These are phyloP conservation scores for Numida meleagris DNA, from an alignment of 2,113 vertebrate genomes.

Conservation along the genomic window DNA sequence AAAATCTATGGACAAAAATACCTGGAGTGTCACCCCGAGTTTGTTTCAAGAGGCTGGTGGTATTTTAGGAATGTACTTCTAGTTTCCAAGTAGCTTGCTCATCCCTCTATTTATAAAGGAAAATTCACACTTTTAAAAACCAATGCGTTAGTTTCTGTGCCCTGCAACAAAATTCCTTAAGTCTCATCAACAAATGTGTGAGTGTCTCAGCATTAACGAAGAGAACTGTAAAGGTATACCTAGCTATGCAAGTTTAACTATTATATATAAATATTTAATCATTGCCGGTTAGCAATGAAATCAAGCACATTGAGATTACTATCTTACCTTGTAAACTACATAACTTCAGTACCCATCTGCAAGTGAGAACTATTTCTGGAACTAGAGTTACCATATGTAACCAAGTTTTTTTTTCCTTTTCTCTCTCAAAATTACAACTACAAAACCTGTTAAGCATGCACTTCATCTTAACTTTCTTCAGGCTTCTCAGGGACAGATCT, in stretches of 20 bases:
- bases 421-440: neutral
- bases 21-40: neutral
- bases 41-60: neutral
- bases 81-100: neutral
- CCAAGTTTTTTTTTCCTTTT: neutral
- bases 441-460: neutral
- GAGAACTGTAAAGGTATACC: neutral
- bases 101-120: neutral
- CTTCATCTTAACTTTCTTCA: neutral
- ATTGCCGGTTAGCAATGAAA: neutral
- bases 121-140: neutral
- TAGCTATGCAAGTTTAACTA: fast-evolving
- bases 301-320: neutral
- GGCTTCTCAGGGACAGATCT: neutral
- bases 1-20: neutral
- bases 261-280: neutral
- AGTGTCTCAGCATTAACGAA: neutral
- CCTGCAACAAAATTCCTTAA: neutral
- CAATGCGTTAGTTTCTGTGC: neutral
- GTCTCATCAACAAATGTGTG: neutral
- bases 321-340: neutral
- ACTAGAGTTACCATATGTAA: neutral
- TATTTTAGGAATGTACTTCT: neutral
- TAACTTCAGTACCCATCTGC: neutral
- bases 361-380: neutral